Conservation (phyloP, 1,140 invertebrate genomes). For the Acromyrmex heyeri region DNA sequence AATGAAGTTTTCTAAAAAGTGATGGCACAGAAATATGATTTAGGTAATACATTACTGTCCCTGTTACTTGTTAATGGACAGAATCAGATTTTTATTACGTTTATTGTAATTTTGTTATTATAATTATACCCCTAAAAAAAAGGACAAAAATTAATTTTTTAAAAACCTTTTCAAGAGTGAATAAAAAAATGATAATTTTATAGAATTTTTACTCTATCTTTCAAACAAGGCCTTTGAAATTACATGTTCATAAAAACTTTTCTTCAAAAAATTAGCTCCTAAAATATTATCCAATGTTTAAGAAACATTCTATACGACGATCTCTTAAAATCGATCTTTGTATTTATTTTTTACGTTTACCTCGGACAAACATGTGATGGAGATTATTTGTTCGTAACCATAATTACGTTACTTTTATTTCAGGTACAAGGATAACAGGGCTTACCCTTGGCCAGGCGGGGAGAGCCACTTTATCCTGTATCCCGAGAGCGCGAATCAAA, state of each 20-base stretch:
- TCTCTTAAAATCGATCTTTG: background rate
- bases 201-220: background rate
- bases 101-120: no score
- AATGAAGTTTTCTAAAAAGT: no score
- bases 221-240: background rate
- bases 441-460: conserved; percentile 91
- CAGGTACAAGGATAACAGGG: conserved; percentile 92
- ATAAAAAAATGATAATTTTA: background rate
- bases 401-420: conserved; percentile 70
- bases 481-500: conserved; percentile 92
- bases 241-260: background rate
- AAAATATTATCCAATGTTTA: background rate
- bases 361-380: background rate
- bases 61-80: no score
- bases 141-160: no score
- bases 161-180: background rate
- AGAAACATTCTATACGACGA: background rate
- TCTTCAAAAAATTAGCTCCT: background rate
- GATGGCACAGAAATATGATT: no score
- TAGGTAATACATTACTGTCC: no score
- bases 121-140: no score
- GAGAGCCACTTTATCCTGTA: conserved; percentile 91
- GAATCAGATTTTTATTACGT: no score
- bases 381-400: background rate
- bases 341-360: conserved; percentile 6